Conservation (phyloP, 2,888 invertebrate genomes). For the Scaptomyza reducta region DNA sequence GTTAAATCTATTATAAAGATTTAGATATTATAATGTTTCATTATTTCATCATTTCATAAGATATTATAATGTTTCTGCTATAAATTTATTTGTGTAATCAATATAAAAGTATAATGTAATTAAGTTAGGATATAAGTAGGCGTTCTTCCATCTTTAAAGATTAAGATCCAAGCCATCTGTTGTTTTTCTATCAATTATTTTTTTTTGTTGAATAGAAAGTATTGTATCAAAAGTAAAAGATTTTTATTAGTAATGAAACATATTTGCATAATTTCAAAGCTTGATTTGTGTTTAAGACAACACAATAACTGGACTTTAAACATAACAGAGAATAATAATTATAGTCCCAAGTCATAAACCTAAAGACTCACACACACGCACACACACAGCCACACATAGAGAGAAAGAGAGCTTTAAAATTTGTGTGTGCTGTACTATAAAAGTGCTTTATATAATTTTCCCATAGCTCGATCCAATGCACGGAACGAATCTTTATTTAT, state of each 20-base stretch:
- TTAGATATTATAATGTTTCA: too few relatives aligned
- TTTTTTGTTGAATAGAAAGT: neutral
- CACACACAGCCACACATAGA: neutral
- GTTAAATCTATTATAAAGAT: too few relatives aligned
- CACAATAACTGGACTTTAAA: slow-evolving; percentile 68
- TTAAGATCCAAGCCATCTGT: neutral
- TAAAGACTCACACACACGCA: slow-evolving; percentile 24
- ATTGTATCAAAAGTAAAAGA: slow-evolving; percentile 39
- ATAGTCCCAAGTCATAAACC: slow-evolving; percentile 47
- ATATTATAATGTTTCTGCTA: too few relatives aligned
- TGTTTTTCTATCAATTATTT: neutral
- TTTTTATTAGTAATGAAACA: neutral
- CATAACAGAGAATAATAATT: slow-evolving; percentile 69
- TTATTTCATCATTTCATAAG: too few relatives aligned
- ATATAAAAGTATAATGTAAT: too few relatives aligned
- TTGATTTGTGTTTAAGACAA: slow-evolving; percentile 41
- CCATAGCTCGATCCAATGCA: slow-evolving; percentile 61
- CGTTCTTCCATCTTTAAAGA: neutral
- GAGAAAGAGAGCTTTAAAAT: slow-evolving; percentile 42
- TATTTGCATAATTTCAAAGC: slow-evolving; percentile 40
- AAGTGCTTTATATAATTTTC: slow-evolving; percentile 70
- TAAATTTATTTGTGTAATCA: too few relatives aligned
- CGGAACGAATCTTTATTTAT: slow-evolving; percentile 79
- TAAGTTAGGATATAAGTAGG: too few relatives aligned
- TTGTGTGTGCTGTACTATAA: slow-evolving; percentile 48